phyloP scores from a whole-genome alignment of 2,888 invertebrate genomes.

The Trachelus iudaicus region DNA sequence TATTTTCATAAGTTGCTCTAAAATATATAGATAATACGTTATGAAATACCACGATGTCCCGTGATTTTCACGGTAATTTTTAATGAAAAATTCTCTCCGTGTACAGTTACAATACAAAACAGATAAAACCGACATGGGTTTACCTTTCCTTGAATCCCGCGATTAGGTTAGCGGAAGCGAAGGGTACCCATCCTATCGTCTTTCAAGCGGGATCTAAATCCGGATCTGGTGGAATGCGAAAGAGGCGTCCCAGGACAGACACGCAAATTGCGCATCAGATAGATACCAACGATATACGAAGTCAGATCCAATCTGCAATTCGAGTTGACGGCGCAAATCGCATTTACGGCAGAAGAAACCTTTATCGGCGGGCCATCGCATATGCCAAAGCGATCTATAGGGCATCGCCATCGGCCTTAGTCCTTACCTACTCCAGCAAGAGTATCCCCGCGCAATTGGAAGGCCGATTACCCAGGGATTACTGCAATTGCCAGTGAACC shows the following conservation, averaged over 20 bases:
- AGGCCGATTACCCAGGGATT: conserved; percentile 49
- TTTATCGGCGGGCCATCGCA: neutral
- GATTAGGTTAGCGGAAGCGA: neutral
- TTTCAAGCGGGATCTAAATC: neutral
- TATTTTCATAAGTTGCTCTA: no score
- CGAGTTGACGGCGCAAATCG: conserved; percentile 3
- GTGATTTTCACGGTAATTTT: no score
- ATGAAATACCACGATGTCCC: no score
- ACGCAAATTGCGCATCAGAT: conserved; percentile 18
- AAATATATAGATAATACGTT: no score
- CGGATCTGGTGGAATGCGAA: neutral
- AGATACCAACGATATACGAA: conserved; percentile 9
- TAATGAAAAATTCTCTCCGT: no score
- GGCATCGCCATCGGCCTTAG: neutral
- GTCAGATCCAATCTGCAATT: conserved; percentile 3
- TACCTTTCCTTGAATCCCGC: neutral
- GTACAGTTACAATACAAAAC: neutral
- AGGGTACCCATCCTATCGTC: neutral
- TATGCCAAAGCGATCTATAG: neutral
- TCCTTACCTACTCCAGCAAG: neutral
- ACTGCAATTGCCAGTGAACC: conserved; percentile 44
- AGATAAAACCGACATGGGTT: neutral
- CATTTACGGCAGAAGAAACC: neutral
- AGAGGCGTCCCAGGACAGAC: conserved; percentile 1
- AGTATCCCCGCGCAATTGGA: conserved; percentile 37